Conservation (phyloP, 2,113 vertebrate genomes). For the Gymnarchus niloticus region DNA sequence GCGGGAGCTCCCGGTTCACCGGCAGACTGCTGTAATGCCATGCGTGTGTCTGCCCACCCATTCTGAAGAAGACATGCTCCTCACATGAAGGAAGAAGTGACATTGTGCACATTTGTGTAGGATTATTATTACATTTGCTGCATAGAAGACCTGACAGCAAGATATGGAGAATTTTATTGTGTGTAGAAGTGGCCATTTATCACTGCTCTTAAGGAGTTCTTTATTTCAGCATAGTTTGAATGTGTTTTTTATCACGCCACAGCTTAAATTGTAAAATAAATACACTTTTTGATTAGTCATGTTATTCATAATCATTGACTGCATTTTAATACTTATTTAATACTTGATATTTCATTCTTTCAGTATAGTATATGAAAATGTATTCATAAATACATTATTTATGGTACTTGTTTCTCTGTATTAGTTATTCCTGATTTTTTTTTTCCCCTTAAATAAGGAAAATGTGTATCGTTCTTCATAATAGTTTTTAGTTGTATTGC, state of each 20-base stretch:
- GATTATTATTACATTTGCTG: constrained; percentile 42
- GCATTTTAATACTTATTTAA: no score
- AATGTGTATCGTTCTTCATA: background rate
- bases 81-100: constrained; percentile 37
- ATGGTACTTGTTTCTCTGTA: no score
- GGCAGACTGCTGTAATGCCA: constrained; percentile 53
- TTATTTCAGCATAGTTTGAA: constrained; percentile 8
- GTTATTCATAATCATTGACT: no score
- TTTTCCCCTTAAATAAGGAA: background rate
- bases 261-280: background rate
- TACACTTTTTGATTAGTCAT: background rate
- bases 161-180: constrained; percentile 46
- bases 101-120: background rate
- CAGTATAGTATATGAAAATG: no score
- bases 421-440: background rate
- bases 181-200: constrained; percentile 59
- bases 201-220: constrained; percentile 59
- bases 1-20: constrained; percentile 44
- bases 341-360: no score
- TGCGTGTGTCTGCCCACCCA: constrained; percentile 43
- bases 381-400: no score
- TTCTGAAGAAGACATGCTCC: constrained; percentile 35
- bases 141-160: constrained; percentile 52
- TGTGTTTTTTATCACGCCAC: background rate
- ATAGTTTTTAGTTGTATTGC: background rate